These are phyloP conservation scores for Poeciliopsis turneri DNA, from an alignment of 2,797 vertebrate genomes.

Conservation along the genomic window DNA sequence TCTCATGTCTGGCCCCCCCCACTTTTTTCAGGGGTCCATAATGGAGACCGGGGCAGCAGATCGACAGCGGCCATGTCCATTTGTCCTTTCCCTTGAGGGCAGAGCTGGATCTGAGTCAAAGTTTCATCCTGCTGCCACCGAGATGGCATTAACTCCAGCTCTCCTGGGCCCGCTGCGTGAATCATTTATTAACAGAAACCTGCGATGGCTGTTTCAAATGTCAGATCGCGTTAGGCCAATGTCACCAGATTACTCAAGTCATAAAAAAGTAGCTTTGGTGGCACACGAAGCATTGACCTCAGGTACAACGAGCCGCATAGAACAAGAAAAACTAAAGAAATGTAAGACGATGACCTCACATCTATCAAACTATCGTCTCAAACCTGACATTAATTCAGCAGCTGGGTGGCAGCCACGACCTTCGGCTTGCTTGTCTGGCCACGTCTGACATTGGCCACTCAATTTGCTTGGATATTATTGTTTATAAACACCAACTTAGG, in stretches of 20 bases:
- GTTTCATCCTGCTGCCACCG: constrained; percentile 86
- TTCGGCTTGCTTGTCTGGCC: constrained; percentile 69
- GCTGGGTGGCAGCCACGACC: constrained; percentile 65
- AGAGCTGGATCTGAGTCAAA: constrained; percentile 84
- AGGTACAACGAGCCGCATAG: neutral
- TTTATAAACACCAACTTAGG: constrained; percentile 73
- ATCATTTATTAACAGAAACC: constrained; percentile 83
- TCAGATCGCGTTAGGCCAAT: constrained; percentile 72
- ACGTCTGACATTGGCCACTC: constrained; percentile 78
- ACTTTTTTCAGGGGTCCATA: constrained; percentile 82
- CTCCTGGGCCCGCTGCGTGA: constrained; percentile 71
- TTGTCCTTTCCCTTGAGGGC: constrained; percentile 87
- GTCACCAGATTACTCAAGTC: constrained; percentile 48
- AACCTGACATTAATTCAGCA: constrained; percentile 4
- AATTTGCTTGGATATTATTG: constrained; percentile 80
- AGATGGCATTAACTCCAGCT: constrained; percentile 89
- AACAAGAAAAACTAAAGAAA: neutral
- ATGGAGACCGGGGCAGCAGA: constrained; percentile 84
- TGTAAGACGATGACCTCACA: neutral
- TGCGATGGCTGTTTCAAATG: constrained; percentile 67
- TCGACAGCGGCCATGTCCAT: constrained; percentile 83
- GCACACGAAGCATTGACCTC: constrained; percentile 36
- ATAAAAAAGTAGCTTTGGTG: neutral
- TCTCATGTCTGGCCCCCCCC: constrained; percentile 77
- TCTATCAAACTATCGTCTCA: neutral